Evolutionary conservation across 2,113 vertebrate species (phyloP).

Genomic region (Pampusana beccarii): DNA sequence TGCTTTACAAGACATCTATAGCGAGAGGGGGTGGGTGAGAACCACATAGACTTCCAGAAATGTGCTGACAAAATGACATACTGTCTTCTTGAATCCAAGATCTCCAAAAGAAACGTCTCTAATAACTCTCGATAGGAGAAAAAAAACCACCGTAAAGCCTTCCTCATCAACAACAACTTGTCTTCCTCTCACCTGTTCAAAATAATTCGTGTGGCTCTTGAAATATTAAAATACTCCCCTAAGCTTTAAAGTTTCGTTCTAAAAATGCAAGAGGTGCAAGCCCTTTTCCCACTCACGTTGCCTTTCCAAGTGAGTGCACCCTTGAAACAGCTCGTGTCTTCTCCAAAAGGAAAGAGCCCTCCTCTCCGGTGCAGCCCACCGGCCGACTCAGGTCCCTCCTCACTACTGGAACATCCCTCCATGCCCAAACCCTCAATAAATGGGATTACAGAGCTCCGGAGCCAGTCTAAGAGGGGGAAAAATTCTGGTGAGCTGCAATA

Average conservation of each 20-base stretch:
- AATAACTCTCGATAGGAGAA: background rate
- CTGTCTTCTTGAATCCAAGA: background rate
- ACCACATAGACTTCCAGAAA: background rate
- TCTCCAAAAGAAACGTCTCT: background rate
- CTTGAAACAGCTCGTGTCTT: background rate
- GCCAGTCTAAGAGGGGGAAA: too few relatives aligned
- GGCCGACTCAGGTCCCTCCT: background rate
- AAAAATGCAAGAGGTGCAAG: background rate
- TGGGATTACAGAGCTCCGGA: background rate
- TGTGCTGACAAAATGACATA: background rate
- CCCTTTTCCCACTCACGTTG: background rate
- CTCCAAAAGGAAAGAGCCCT: background rate
- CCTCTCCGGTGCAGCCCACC: accelerated
- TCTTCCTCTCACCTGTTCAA: too few relatives aligned
- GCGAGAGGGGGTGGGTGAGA: background rate
- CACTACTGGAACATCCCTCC: background rate
- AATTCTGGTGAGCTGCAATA: background rate
- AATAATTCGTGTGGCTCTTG: background rate
- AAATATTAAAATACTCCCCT: background rate
- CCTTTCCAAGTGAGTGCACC: background rate
- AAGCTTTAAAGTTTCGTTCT: background rate
- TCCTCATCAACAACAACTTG: too few relatives aligned
- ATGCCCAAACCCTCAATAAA: background rate
- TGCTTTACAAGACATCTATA: background rate
- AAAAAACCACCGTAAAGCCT: background rate